Evolutionary conservation across 2,888 invertebrate species (phyloP).

Genomic region (Tricholauxania praeusta): DNA sequence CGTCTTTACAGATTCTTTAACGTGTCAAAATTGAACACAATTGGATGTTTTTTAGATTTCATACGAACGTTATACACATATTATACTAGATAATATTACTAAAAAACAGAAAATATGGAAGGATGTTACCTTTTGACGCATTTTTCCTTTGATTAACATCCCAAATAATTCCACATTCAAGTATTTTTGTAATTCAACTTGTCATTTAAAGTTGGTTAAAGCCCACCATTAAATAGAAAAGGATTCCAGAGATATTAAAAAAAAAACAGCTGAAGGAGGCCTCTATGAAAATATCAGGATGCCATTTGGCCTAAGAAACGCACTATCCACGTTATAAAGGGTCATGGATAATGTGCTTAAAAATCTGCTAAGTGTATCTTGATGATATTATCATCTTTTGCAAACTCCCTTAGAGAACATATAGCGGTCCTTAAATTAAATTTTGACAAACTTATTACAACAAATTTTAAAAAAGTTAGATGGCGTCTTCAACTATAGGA

Average conservation of each 20-base stretch:
- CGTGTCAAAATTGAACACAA: too few species aligned
- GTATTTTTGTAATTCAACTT: too few species aligned
- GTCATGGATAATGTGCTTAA: constrained; percentile 36
- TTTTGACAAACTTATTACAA: constrained; percentile 20
- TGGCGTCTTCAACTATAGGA: too few species aligned
- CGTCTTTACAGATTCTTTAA: too few species aligned
- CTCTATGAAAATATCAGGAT: constrained; percentile 46
- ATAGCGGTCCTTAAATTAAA: constrained; percentile 22
- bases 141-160: constrained; percentile 24
- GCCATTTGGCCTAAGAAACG: constrained; percentile 42
- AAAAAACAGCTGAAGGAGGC: constrained; percentile 44
- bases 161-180: constrained; percentile 22
- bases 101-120: constrained; percentile 30
- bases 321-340: constrained; percentile 36
- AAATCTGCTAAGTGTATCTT: constrained; percentile 35
- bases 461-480: constrained; percentile 29
- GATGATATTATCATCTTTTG: constrained; percentile 36
- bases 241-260: constrained; percentile 42
- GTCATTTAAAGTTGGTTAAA: constrained; percentile 54
- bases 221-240: constrained; percentile 59
- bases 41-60: too few species aligned
- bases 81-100: constrained; percentile 36
- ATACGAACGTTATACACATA: too few species aligned
- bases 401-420: constrained; percentile 34
- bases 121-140: constrained; percentile 10